Conservation (phyloP, 2,113 vertebrate species). For the Etia nguti region DNA sequence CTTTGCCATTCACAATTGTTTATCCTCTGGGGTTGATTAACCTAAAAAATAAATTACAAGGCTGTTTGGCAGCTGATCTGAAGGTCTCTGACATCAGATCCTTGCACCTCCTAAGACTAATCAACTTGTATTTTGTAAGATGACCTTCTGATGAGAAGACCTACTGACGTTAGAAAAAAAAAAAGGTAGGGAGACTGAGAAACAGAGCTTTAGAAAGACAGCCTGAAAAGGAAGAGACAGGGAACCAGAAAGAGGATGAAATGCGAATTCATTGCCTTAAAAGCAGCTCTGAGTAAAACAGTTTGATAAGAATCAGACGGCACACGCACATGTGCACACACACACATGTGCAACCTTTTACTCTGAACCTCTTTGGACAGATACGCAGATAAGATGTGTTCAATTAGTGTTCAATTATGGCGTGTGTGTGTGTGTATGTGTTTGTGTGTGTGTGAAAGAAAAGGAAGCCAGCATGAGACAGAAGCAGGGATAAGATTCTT, state of each 20-base stretch:
- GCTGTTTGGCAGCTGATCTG: not conserved
- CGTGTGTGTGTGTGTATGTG: not conserved
- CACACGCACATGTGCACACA: not conserved
- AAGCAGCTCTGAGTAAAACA: conserved; percentile 58
- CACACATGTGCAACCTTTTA: not conserved
- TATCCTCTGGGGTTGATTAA: not conserved
- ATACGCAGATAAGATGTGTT: conserved; percentile 40
- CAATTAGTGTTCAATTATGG: conserved; percentile 45
- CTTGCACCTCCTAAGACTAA: not conserved
- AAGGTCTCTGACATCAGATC: not conserved
- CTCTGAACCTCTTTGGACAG: conserved; percentile 36
- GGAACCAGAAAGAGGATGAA: conserved; percentile 20
- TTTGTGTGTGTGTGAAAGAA: not conserved
- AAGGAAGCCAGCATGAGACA: conserved; percentile 14
- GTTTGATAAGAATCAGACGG: conserved; percentile 58
- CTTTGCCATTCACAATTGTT: not conserved
- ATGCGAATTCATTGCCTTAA: conserved; percentile 64
- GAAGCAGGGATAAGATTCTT: conserved; percentile 53
- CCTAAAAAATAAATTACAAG: not conserved
- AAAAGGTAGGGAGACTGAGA: not conserved
- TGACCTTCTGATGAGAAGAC: not conserved
- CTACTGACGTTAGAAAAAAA: not conserved
- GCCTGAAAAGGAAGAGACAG: conserved; percentile 7
- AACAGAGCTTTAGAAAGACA: conserved; percentile 1
- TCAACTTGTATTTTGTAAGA: not conserved